Conservation (phyloP, 2,113 vertebrate genomes). For the Suricata suricatta region DNA sequence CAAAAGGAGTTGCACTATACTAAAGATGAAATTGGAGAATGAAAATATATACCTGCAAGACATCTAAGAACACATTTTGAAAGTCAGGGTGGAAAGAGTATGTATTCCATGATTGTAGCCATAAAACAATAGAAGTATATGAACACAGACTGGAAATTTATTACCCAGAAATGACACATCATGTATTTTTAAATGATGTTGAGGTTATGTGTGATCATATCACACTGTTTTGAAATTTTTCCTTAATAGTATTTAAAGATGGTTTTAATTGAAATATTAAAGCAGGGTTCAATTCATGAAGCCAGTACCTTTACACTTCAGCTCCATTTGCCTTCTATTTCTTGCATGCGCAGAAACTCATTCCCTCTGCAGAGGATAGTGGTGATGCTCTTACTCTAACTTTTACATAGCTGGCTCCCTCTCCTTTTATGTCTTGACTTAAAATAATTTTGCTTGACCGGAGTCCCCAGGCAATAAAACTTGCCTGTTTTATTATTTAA, state of each 20-base stretch:
- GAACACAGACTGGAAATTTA: background rate
- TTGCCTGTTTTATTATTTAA: background rate
- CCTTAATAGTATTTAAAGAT: background rate
- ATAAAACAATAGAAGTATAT: background rate
- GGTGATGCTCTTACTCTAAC: background rate
- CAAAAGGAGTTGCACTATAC: background rate
- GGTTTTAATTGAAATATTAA: conserved; percentile 20
- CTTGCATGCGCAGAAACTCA: background rate
- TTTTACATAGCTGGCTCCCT: background rate
- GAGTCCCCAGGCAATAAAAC: background rate
- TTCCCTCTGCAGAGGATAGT: background rate
- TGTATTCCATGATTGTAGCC: background rate
- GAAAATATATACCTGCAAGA: background rate
- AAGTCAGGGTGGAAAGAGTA: background rate
- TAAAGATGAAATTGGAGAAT: background rate
- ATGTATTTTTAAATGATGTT: background rate
- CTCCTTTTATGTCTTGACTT: background rate
- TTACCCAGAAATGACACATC: background rate
- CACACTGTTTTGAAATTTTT: background rate
- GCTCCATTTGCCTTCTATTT: background rate
- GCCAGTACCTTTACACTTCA: background rate
- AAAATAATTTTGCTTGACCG: background rate
- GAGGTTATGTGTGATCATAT: background rate
- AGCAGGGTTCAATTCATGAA: background rate
- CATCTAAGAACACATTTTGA: background rate